Conservation (phyloP, 2,113 vertebrate species). For the Salminus brasiliensis region DNA sequence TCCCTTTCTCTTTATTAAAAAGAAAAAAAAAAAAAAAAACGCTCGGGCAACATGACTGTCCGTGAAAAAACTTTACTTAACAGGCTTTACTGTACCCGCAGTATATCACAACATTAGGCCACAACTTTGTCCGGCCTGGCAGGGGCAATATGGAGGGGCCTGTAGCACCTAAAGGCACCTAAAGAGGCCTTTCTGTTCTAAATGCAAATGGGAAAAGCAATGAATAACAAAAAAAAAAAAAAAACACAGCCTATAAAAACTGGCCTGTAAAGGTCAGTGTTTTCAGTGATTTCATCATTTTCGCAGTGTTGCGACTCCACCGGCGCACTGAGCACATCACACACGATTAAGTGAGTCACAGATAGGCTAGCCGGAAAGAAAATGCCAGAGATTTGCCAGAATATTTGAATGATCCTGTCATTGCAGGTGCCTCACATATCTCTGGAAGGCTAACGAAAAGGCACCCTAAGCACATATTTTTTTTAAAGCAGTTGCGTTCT, state of each 20-base stretch:
- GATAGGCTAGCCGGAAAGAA: neutral
- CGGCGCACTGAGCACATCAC: neutral
- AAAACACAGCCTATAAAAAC: neutral
- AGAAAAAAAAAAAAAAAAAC: no score
- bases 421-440: neutral
- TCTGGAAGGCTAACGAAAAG: neutral
- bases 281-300: neutral
- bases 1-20: constrained; percentile 26
- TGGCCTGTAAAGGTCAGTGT: neutral
- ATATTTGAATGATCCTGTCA: neutral
- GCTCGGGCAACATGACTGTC: neutral
- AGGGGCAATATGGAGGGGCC: neutral
- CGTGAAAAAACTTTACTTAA: constrained; percentile 18
- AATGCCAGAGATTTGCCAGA: neutral
- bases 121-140: neutral
- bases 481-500: no score
- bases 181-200: neutral
- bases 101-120: neutral
- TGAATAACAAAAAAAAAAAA: no score
- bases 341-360: neutral
- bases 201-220: neutral
- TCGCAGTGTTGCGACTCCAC: neutral
- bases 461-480: neutral
- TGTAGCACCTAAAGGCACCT: neutral
- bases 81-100: constrained; percentile 61